Evolutionary conservation across 2,797 vertebrate genomes (phyloP).

Genomic region (Gymnoscopelus braueri): DNA sequence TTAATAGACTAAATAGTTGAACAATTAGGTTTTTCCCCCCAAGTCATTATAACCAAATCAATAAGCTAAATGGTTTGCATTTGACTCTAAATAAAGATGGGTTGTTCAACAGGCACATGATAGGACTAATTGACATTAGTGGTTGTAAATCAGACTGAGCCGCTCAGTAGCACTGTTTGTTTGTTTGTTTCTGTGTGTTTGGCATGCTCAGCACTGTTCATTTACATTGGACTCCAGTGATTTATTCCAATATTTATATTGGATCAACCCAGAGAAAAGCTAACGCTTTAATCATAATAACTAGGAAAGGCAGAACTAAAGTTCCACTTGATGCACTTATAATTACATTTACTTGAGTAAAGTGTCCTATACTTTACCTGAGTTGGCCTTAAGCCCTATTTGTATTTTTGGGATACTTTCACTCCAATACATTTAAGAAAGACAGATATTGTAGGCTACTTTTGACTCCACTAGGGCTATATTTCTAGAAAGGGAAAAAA

Average conservation of each 20-base stretch:
- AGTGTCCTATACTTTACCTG: no score
- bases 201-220: constrained; percentile 37
- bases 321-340: constrained; percentile 12
- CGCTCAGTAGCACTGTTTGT: background rate
- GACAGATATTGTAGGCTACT: background rate
- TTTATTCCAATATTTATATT: constrained; percentile 19
- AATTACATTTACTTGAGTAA: background rate
- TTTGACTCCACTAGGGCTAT: no score
- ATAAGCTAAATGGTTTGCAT: background rate
- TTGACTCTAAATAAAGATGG: background rate
- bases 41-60: background rate
- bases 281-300: background rate
- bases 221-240: background rate
- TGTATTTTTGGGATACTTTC: no score
- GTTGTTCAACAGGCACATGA: constrained; percentile 8
- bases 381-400: no score
- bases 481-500: background rate
- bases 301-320: constrained; percentile 4
- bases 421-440: background rate
- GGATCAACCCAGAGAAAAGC: constrained; percentile 6
- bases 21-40: no score
- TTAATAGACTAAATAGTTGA: no score
- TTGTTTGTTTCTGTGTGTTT: background rate
- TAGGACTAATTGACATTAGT: constrained; percentile 54
- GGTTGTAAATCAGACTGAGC: constrained; percentile 25